Percentiles rank a stretch among this genome's conserved stretches.
Conservation (phyloP, 2,888 invertebrate genomes). For the Cerastis rubricosa region DNA sequence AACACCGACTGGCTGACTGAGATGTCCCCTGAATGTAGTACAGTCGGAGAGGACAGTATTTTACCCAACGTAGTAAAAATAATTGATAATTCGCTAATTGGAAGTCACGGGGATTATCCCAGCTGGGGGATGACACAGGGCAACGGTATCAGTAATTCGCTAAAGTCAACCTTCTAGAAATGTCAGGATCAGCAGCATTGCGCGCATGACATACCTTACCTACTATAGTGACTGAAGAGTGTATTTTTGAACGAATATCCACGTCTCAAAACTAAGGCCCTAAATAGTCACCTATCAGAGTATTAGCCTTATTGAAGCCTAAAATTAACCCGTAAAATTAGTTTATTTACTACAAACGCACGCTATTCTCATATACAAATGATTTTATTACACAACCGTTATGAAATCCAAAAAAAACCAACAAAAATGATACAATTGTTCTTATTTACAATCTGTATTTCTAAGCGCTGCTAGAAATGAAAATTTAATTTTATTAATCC, state of each 20-base stretch:
- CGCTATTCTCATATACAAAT: conserved; percentile 45
- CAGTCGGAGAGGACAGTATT: background rate
- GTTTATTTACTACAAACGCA: conserved; percentile 33
- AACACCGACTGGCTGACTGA: no score
- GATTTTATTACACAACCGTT: conserved; percentile 63
- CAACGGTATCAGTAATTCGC: no score
- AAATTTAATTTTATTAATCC: conserved; percentile 54
- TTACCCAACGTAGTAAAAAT: background rate
- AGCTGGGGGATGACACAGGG: no score
- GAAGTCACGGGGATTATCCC: no score
- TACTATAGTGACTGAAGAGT: no score
- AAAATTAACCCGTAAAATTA: conserved; percentile 36
- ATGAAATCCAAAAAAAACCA: conserved; percentile 52
- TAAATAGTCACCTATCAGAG: background rate
- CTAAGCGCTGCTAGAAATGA: conserved; percentile 64
- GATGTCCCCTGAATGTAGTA: no score
- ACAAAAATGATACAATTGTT: conserved; percentile 56
- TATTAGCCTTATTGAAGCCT: background rate
- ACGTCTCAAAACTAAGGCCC: background rate
- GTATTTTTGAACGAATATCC: background rate
- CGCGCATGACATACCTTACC: background rate
- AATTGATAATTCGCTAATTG: no score
- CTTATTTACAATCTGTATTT: conserved; percentile 61
- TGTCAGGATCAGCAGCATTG: background rate
- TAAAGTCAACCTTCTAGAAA: background rate